Conservation (phyloP, 2,113 vertebrate genomes). For the Zosterops pallidus region DNA sequence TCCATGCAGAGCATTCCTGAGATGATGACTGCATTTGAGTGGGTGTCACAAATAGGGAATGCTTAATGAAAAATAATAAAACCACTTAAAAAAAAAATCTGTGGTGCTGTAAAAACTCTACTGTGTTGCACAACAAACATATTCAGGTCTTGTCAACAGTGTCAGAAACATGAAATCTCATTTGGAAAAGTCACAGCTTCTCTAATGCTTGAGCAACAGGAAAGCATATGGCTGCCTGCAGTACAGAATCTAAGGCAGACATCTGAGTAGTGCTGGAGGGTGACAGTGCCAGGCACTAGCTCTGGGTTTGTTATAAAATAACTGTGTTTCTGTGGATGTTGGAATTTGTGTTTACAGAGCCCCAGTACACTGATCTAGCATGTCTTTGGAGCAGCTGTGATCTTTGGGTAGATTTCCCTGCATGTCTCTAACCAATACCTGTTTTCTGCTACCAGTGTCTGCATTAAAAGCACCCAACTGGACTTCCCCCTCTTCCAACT, state of each 20-base stretch:
- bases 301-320: background rate
- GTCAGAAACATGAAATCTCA: background rate
- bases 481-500: conserved; percentile 67
- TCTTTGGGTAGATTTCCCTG: background rate
- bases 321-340: background rate
- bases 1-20: background rate
- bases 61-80: conserved; percentile 22
- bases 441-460: conserved; percentile 40
- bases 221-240: background rate
- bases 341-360: background rate
- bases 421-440: background rate
- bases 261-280: background rate
- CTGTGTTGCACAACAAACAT: background rate
- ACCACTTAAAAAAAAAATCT: background rate
- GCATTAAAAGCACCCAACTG: conserved; percentile 67
- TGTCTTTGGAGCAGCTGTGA: background rate
- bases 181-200: background rate
- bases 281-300: background rate
- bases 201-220: background rate
- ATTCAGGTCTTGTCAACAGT: background rate
- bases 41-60: background rate
- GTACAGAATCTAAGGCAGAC: background rate
- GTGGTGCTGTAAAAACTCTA: background rate
- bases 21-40: background rate
- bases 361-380: background rate